Evolutionary conservation across 2,113 vertebrate genomes (phyloP).

Genomic region (Tetraodon nigroviridis): DNA sequence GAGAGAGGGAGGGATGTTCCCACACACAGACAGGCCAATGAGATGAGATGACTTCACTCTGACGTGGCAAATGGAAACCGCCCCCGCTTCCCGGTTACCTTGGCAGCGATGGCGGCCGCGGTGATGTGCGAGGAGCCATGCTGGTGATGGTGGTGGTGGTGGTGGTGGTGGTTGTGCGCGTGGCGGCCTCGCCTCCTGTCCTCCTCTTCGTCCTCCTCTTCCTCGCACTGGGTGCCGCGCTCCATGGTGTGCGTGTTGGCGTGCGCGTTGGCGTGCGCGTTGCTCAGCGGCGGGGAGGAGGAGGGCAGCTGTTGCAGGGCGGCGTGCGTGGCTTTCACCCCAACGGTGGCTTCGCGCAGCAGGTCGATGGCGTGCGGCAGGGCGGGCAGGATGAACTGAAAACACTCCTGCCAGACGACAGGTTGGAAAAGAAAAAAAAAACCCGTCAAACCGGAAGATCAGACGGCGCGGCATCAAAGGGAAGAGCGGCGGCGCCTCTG

Average conservation of each 20-base stretch:
- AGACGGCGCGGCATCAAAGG: too few species aligned
- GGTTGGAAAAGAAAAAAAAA: too few species aligned
- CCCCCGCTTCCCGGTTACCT: slow-evolving; percentile 75
- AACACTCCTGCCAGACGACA: slow-evolving; percentile 86
- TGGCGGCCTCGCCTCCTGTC: slow-evolving; percentile 53
- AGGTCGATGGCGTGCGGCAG: slow-evolving; percentile 98
- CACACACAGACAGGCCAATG: slow-evolving; percentile 40
- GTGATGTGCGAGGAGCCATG: slow-evolving; percentile 97
- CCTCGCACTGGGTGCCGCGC: slow-evolving; percentile 96
- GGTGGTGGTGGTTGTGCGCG: slow-evolving; percentile 80
- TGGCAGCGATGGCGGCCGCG: slow-evolving; percentile 94
- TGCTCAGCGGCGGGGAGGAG: slow-evolving; percentile 77
- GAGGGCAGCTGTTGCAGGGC: slow-evolving; percentile 96
- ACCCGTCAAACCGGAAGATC: background rate
- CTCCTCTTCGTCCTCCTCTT: slow-evolving; percentile 80
- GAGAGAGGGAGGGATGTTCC: slow-evolving; percentile 26
- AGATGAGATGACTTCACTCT: slow-evolving; percentile 20
- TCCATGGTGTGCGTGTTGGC: slow-evolving; percentile 94
- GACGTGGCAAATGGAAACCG: background rate
- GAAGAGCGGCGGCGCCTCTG: too few species aligned
- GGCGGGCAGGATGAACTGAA: slow-evolving; percentile 98
- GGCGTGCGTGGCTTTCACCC: slow-evolving; percentile 91
- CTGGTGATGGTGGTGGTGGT: slow-evolving; percentile 81
- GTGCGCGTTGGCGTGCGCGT: slow-evolving; percentile 81
- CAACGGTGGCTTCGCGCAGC: slow-evolving; percentile 91